Conservation (phyloP, 1,140 invertebrate genomes). For the Diorhabda elongata region DNA sequence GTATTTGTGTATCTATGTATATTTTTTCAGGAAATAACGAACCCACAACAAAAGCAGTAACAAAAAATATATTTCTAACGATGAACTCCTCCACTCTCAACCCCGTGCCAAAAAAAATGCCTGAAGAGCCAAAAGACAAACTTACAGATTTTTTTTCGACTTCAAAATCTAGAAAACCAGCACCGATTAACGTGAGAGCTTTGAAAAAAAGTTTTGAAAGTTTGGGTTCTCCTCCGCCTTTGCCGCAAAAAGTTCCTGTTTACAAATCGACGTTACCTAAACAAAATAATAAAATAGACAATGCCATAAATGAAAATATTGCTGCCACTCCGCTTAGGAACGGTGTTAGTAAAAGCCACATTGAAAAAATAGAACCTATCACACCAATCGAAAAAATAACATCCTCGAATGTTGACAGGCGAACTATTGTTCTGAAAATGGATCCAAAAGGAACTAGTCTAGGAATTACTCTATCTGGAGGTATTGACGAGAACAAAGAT, state of each 20-base stretch:
- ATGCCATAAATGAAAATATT: conserved; percentile 4
- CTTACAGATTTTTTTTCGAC: neutral
- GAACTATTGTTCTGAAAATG: conserved; percentile 4
- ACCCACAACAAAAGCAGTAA: neutral
- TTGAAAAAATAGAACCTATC: neutral
- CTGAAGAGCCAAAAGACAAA: neutral
- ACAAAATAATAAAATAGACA: conserved; percentile 4
- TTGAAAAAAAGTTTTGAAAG: conserved; percentile 12
- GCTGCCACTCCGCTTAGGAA: neutral
- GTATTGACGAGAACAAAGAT: conserved; percentile 10
- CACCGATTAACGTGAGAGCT: conserved; percentile 14
- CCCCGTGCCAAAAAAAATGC: neutral
- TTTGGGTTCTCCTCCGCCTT: neutral
- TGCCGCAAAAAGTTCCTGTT: conserved; percentile 11
- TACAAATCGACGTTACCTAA: neutral
- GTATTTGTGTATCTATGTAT: neutral
- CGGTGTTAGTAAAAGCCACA: neutral
- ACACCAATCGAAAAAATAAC: neutral
- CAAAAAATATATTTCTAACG: neutral
- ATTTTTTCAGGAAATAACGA: neutral
- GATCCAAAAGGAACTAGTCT: conserved; percentile 6
- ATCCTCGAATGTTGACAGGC: neutral
- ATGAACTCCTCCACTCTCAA: neutral
- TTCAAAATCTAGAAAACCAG: conserved; percentile 5
- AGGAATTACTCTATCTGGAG: conserved; percentile 11